phyloP scores from a whole-genome alignment of 2,888 invertebrate species.

The Nebria brevicollis region DNA sequence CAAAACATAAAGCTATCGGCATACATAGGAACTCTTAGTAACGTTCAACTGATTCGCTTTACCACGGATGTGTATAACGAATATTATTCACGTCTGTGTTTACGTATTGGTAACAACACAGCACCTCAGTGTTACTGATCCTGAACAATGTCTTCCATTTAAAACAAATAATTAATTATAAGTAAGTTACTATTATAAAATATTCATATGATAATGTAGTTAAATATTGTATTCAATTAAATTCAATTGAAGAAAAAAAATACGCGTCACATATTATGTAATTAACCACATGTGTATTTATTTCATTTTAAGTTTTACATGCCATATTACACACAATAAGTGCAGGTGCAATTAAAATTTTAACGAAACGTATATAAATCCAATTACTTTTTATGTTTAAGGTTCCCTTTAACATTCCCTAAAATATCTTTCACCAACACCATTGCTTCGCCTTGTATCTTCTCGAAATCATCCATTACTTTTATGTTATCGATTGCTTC shows the following conservation, averaged over 20 bases:
- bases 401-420: constrained; percentile 20
- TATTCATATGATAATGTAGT: constrained; percentile 47
- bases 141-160: constrained; percentile 61
- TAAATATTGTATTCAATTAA: constrained; percentile 48
- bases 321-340: constrained; percentile 7
- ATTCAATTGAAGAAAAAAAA: constrained; percentile 42
- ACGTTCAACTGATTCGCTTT: background rate
- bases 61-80: background rate
- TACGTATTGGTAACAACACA: background rate
- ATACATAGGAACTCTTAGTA: constrained; percentile 6
- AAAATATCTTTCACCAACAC: constrained; percentile 31
- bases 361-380: background rate
- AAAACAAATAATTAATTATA: constrained; percentile 64
- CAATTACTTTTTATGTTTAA: constrained; percentile 12
- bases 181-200: constrained; percentile 58
- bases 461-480: constrained; percentile 41
- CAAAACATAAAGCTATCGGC: constrained; percentile 28
- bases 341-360: constrained; percentile 1
- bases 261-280: constrained; percentile 12
- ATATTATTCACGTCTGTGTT: background rate
- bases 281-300: constrained; percentile 10
- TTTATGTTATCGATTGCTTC: constrained; percentile 35
- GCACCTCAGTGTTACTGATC: constrained; percentile 29
- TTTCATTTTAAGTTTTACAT: constrained; percentile 12
- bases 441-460: constrained; percentile 27